A percentile compares a stretch with the other conserved stretches of the same genome.
These are phyloP conservation scores for Drosophila antonietae DNA, from an alignment of 2,888 invertebrate genomes.

Conservation along the genomic window DNA sequence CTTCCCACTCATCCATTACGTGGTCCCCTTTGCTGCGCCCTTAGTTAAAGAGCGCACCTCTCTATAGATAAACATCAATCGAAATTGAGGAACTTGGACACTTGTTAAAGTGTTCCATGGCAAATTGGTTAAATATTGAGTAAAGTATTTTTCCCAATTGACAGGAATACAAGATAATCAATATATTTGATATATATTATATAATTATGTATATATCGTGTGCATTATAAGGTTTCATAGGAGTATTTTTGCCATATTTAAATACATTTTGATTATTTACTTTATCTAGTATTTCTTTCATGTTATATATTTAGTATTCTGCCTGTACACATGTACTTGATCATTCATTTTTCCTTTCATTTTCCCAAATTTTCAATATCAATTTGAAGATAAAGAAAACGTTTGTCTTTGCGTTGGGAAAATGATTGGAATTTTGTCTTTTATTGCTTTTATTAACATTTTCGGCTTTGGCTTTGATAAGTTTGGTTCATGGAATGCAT, in stretches of 20 bases:
- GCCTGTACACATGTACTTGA: too few species aligned
- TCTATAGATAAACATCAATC: slow-evolving; percentile 49
- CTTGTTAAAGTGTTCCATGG: slow-evolving; percentile 32
- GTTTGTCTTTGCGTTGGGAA: background rate
- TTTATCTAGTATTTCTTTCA: too few species aligned
- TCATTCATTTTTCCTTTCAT: too few species aligned
- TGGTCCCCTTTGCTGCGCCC: background rate
- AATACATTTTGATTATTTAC: too few species aligned
- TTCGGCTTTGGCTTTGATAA: background rate
- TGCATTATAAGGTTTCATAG: too few species aligned
- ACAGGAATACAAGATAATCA: background rate
- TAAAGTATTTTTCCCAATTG: background rate
- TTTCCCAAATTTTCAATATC: too few species aligned
- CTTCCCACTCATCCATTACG: background rate
- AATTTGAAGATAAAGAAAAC: background rate
- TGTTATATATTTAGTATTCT: too few species aligned
- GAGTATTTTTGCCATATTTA: too few species aligned
- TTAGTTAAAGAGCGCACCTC: slow-evolving; percentile 15
- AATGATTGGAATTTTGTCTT: slow-evolving; percentile 1
- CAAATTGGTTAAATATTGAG: background rate
- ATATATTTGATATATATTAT: background rate
- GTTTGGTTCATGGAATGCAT: slow-evolving; percentile 37
- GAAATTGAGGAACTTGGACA: slow-evolving; percentile 45
- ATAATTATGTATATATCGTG: too few species aligned
- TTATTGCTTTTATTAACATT: background rate